Evolutionary conservation across 2,113 vertebrate genomes (phyloP), one percentile per base, ranked within the genome.

Genomic region (Anolis sagrei): DNA sequence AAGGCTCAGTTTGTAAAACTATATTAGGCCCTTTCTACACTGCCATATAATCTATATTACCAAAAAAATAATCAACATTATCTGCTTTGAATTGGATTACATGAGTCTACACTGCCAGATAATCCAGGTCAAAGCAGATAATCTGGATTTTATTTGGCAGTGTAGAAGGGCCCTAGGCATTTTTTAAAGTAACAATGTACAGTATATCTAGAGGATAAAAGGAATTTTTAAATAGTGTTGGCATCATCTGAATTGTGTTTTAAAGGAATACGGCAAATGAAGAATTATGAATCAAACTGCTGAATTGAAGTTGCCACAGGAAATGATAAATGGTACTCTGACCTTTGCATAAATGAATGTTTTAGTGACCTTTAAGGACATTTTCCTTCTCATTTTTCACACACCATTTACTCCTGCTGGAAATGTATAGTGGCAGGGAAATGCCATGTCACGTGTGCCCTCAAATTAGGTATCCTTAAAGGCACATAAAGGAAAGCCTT

Each of bases 281-380:
- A 29, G 36, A 44, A 27, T 62, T 70, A 81, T 54, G 8, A 81
- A 81, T 70, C 19, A 81, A 34, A 34, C 48, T 49, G 79, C 79
- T 49, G 36, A 81, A 27, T 16, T 32, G 18, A 68, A 69, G 13
- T 58, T 58, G 39, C 64, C n/a, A 10, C 5, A 54, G 66, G 44
- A 18, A 70, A 34, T 51, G 66, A 48, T 70, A 81, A 81, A 49
- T 70, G 34, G 29, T 66, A 70, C n/a, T 44, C 34, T 81, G 68
- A 68, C 79, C 66, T 70, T 81, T 81, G n/a, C 48, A 34, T 81
- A 54, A 81, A 81, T 70, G 48, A 34, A 81, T 70, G 44, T 25
- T 70, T 54, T 81, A 48, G 66, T 34, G 66, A 49, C 68, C 66
- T 51, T 70, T 81, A 51, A 81, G 69, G 79, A 51, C 39, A 18